These are phyloP conservation scores for Clistopyga incitator DNA, from an alignment of 2,888 invertebrate genomes.

Conservation along the genomic window DNA sequence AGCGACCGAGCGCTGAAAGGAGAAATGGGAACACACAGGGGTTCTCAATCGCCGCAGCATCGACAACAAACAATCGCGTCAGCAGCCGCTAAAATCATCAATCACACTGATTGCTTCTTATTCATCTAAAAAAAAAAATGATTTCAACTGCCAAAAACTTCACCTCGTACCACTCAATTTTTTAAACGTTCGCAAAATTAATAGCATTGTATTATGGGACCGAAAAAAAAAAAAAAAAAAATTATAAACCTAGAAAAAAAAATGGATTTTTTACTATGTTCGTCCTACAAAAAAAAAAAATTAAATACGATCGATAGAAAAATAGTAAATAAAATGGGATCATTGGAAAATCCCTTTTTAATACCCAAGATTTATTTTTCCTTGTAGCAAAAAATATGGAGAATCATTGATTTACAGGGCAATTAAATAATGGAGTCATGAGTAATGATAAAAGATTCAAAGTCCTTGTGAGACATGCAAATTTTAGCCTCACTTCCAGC, in stretches of 20 bases:
- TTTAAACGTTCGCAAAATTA: too few species aligned
- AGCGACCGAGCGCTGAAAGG: slow-evolving; percentile 76
- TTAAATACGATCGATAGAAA: neutral
- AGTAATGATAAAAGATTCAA: neutral
- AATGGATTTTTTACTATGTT: too few species aligned
- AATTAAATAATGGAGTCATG: slow-evolving; percentile 1
- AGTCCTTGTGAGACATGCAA: slow-evolving; percentile 11
- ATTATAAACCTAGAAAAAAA: too few species aligned
- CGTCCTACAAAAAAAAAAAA: neutral
- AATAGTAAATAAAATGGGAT: neutral
- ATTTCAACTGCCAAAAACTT: neutral
- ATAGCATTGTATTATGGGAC: too few species aligned
- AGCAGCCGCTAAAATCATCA: neutral
- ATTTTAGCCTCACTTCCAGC: slow-evolving; percentile 13
- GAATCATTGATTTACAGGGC: neutral
- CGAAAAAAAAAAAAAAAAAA: too few species aligned
- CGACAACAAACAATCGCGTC: slow-evolving; percentile 6
- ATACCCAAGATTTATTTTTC: neutral
- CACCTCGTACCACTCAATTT: neutral
- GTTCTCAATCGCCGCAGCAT: slow-evolving; percentile 71
- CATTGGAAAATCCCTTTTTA: neutral
- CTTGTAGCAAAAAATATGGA: neutral
- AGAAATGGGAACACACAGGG: slow-evolving; percentile 81
- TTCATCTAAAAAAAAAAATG: too few species aligned
- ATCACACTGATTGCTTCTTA: neutral